Evolutionary conservation across 2,797 vertebrate species (phyloP).

Genomic region (Stomatorhinus walkeri): DNA sequence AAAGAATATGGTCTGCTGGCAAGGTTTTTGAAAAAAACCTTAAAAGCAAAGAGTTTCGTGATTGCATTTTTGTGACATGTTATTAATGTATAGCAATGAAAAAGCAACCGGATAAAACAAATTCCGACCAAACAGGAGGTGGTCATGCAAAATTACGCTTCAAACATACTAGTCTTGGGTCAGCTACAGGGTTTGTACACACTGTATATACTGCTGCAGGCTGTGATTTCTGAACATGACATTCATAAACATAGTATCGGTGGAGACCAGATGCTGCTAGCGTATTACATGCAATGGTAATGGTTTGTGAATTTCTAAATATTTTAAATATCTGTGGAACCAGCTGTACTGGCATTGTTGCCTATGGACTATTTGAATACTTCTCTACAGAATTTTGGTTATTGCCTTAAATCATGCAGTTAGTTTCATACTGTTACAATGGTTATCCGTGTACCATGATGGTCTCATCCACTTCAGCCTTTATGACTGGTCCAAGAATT

Average conservation of each 20-base stretch:
- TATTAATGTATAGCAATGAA: not conserved
- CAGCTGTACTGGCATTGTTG: not conserved
- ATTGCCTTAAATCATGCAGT: not conserved
- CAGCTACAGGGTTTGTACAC: not conserved
- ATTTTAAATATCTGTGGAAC: not conserved
- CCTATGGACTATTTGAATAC: not conserved
- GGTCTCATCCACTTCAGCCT: slow-evolving; percentile 81
- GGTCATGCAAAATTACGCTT: not conserved
- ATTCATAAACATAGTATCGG: not conserved
- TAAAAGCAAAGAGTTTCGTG: slow-evolving; percentile 15
- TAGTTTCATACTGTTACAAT: not conserved
- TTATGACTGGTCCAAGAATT: slow-evolving; percentile 86
- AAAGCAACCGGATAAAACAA: not conserved
- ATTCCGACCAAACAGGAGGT: not conserved
- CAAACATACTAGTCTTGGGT: not conserved
- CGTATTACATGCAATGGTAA: not conserved
- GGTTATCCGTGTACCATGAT: slow-evolving; percentile 67
- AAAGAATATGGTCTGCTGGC: slow-evolving; percentile 80
- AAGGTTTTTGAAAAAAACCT: slow-evolving; percentile 87
- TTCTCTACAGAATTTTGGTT: not conserved
- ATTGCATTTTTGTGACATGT: not conserved
- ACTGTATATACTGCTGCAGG: not conserved
- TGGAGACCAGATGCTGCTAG: not conserved
- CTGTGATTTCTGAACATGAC: not conserved
- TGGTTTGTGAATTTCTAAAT: not conserved